Evolutionary conservation across 2,113 vertebrate genomes (phyloP), one percentile per base, ranked within the genome.

Genomic region (Oryzias curvinotus): DNA sequence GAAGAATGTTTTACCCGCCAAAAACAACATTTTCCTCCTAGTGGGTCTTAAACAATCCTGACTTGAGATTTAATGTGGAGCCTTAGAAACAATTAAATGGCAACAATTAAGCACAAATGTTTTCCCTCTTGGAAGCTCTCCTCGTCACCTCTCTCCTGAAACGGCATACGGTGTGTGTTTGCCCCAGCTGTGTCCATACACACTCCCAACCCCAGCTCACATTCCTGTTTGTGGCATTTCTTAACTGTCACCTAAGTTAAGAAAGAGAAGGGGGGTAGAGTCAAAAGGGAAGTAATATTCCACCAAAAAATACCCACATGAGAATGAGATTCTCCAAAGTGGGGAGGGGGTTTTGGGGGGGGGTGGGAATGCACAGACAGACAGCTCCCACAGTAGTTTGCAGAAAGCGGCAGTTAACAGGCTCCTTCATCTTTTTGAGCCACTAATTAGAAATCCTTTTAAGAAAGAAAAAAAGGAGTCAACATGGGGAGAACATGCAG

Each of bases 101-200:
- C n/a, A 47, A 43, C 23, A 1, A 1, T 15, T 18, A 52, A 5
- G 7, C 14, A 0, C 5, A 63, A 61, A 19, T 30, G 46, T 7
- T 7, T 23, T 59, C 61, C 60, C 28, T 42, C 23, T 18, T 52
- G 12, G 13, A 51, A 62, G 46, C 4, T 14, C n/a, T 25, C 14
- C 45, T 18, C 17, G 15, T 47, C 43, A 68, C 53, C 17, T 43
- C 52, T 23, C 18, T 58, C 17, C 25, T 53, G 5, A 55, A 74
- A 61, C 59, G 4, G 45, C 12, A 42, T 63, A 67, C 63, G 54
- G 52, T 58, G 30, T 57, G 55, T 75, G 78, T 87, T 86, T 86
- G 80, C 68, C 49, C 36, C 81, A 83, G 85, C 85, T 87, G 83
- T 81, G 77, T 72, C 36, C 50, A 12, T 18, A 18, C 47, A 46